Base-by-base conservation (phyloP, 2,113 vertebrate genomes). In the Tenrec ecaudatus region DNA sequence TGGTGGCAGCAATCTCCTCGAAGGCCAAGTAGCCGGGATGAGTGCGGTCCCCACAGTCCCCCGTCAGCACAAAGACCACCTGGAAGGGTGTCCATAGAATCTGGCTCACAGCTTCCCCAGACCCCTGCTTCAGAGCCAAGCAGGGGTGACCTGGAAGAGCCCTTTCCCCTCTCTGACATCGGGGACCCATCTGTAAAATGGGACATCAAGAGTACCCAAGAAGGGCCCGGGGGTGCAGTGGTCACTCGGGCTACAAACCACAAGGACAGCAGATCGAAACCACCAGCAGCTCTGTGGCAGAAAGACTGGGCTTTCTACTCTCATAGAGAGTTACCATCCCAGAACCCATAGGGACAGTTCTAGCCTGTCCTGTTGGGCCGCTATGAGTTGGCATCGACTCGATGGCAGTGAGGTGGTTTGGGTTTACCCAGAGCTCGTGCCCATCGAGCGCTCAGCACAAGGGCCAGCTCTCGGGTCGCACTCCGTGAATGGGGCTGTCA, bases 51-150 rank as follows among this genome's bases (percentile, higher is more conserved):
- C 99, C 99, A 2, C 99, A 99, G 97, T 99, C 99, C 27, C 99
- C 99, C 0, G 99, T 99, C 98, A 99, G 96, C 97, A 99, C 99
- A 0, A 99, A 99, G 94, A 99, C 99, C 96, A 99, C 99, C 99
- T 99, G 97, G 71, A 96, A 77, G 62, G 47, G 57, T 12, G 16
- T 20, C 0, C 0, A 2, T 0, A 43, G 0, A 0, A 36, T 40
- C 86, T 31, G 23, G 15, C 92, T 78, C 17, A 0, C 0, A 3
- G 43, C 3, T 8, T 27, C 43, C 73, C 75, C 4, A 12, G 27
- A 23, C 25, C 16, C 58, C 47, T 11, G 0, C n/a, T 15, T 8
- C 6, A 1, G 5, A 3, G 10, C 14, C 47, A 27, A 22, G n/a
- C 11, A 6, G 33, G 36, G 2, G 40, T 5, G 64, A 2, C 43